Evolutionary conservation across 1,140 invertebrate species (phyloP), one percentile per base, ranked within the genome.

Genomic region (Brachystomella parvula): DNA sequence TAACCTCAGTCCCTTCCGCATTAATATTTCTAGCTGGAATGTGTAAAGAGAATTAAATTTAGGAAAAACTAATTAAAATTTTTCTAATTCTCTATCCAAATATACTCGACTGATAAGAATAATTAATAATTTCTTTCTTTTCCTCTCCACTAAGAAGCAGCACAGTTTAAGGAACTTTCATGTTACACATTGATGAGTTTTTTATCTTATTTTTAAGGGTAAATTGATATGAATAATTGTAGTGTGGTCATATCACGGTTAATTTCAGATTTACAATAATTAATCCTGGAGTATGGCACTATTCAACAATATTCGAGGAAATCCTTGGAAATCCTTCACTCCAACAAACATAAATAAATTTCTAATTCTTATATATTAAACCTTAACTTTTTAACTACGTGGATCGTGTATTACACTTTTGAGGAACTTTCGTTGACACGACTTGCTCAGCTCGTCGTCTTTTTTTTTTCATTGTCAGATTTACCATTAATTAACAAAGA

Each of bases 371-470:
- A 47, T 12, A 53, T 64, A 35, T 64, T n/a, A 9, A n/a, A n/a
- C n/a, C n/a, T n/a, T n/a, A n/a, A n/a, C n/a, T n/a, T n/a, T n/a
- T n/a, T n/a, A n/a, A n/a, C n/a, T n/a, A n/a, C n/a, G n/a, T n/a
- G n/a, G n/a, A n/a, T n/a, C n/a, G 15, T 64, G 15, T 64, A 29
- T 63, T 19, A 61, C 12, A 35, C 28, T 49, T 53, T 1, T 65
- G 58, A 70, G 68, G 68, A 70, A 70, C 68, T 70, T 70, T 70
- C 61, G 68, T 70, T 70, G 68, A 70, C 62, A 66, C 68, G 68
- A 65, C 29, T 63, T 47, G 17, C 47, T 31, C 47, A 61, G 56
- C 47, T 53, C 29, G 31, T 63, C 67, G 63, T 49, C 47, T 64
- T 63, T 64, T 70, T 60, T 64, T 64, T 53, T 33, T 53, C 57